A percentile compares a stretch with the other conserved stretches of the same genome.
These are phyloP conservation scores for Archegozetes longisetosus DNA, from an alignment of 1,140 invertebrate genomes.

Conservation along the genomic window DNA sequence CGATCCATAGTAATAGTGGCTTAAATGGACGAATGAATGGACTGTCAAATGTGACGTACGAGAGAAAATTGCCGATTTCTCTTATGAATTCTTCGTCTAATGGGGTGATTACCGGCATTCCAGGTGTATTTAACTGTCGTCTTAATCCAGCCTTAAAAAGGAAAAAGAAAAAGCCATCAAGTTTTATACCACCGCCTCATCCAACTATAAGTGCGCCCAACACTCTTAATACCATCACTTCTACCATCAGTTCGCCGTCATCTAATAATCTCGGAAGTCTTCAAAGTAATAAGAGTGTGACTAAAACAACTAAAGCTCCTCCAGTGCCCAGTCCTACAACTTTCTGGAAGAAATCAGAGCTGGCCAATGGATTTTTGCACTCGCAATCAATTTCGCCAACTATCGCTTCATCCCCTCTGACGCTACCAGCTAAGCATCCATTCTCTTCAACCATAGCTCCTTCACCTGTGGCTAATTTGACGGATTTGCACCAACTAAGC, in stretches of 20 bases:
- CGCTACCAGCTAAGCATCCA: background rate
- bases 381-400: background rate
- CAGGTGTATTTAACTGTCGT: slow-evolving; percentile 72
- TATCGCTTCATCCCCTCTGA: background rate
- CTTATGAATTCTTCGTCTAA: background rate
- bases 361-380: background rate
- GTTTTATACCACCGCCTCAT: slow-evolving; percentile 57
- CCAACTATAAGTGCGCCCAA: background rate
- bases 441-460: slow-evolving; percentile 33
- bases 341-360: slow-evolving; percentile 7
- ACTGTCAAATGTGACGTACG: background rate
- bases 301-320: background rate
- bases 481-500: background rate
- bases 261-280: background rate
- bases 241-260: background rate
- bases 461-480: background rate
- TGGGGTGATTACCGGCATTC: slow-evolving; percentile 34
- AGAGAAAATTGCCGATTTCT: background rate
- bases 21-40: background rate
- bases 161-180: slow-evolving; percentile 76
- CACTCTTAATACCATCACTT: background rate
- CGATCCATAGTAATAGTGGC: background rate
- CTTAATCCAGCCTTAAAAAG: slow-evolving; percentile 59
- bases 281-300: background rate
- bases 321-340: background rate